These are phyloP conservation scores for Pangasius krempfi DNA, from an alignment of 2,797 vertebrate genomes.

Conservation along the genomic window DNA sequence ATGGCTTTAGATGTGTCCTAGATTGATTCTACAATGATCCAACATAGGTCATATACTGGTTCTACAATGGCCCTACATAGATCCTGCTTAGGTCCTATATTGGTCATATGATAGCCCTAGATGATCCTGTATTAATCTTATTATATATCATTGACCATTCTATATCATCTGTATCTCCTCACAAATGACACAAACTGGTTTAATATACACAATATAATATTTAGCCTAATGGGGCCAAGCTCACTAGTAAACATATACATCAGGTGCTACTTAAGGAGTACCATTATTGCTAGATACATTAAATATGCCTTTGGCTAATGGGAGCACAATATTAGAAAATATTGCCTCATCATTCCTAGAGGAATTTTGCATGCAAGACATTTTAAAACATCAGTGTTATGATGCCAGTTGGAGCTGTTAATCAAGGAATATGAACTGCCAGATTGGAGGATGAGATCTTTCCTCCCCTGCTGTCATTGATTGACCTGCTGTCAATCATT, in stretches of 20 bases:
- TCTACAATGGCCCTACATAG: neutral
- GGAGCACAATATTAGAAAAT: neutral
- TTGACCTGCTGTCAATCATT: constrained; percentile 33
- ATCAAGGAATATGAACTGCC: constrained; percentile 22
- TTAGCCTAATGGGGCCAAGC: neutral
- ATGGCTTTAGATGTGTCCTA: neutral
- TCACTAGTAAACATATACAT: neutral
- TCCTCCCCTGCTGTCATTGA: constrained; percentile 22
- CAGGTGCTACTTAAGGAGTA: neutral
- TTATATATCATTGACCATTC: neutral
- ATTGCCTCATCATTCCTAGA: neutral
- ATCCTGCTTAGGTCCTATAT: neutral
- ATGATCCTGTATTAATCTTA: neutral
- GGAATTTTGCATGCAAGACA: neutral
- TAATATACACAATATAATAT: neutral
- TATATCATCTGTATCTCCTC: neutral
- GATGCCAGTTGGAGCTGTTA: constrained; percentile 40
- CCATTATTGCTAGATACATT: neutral
- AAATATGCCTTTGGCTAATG: neutral
- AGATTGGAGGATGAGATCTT: constrained; percentile 19
- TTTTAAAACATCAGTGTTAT: constrained; percentile 27
- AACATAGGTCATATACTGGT: neutral
- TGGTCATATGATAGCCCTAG: neutral
- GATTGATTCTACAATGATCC: neutral
- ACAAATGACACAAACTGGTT: neutral